Evolutionary conservation across 1,140 invertebrate species (phyloP).

Genomic region (Paracyclopina nana): DNA sequence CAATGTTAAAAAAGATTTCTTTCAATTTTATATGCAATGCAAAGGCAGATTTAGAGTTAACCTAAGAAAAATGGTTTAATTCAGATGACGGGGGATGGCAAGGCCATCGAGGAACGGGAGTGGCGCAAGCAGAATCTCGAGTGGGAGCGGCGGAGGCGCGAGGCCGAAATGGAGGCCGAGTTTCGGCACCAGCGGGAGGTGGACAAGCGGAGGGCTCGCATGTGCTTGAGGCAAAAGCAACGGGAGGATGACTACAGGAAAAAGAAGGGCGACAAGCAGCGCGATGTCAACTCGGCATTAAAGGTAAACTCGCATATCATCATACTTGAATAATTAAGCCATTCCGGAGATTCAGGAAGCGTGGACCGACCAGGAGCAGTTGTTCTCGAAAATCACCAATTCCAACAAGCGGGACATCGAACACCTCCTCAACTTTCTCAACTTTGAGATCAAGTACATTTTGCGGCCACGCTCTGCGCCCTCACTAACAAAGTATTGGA

Average conservation of each 20-base stretch:
- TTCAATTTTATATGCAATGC: neutral
- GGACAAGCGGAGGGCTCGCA: slow-evolving; percentile 3
- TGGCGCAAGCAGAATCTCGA: slow-evolving; percentile 13
- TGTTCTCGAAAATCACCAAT: slow-evolving; percentile 1
- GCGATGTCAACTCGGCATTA: neutral
- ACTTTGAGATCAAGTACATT: slow-evolving; percentile 14
- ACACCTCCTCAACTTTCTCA: slow-evolving; percentile 9
- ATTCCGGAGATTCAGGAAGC: neutral
- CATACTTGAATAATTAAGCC: neutral
- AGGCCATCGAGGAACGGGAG: slow-evolving; percentile 5
- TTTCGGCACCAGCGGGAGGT: neutral
- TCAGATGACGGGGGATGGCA: slow-evolving; percentile 5
- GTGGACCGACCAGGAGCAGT: slow-evolving; percentile 4
- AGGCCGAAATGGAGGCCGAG: slow-evolving; percentile 3
- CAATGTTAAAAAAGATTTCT: neutral
- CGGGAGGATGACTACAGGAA: slow-evolving; percentile 2
- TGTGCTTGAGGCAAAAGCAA: slow-evolving; percentile 8
- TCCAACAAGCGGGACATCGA: slow-evolving; percentile 1
- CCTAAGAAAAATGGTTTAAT: no score
- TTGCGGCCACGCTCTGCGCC: neutral
- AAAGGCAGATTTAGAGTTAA: no score
- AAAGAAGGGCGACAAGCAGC: neutral
- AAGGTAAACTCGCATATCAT: neutral
- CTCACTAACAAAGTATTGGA: no score
- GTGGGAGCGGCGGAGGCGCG: slow-evolving; percentile 15